Percentiles rank a stretch among this genome's conserved stretches.
Evolutionary conservation across 2,113 vertebrate genomes (phyloP).

Genomic region (Thalassoma bifasciatum): DNA sequence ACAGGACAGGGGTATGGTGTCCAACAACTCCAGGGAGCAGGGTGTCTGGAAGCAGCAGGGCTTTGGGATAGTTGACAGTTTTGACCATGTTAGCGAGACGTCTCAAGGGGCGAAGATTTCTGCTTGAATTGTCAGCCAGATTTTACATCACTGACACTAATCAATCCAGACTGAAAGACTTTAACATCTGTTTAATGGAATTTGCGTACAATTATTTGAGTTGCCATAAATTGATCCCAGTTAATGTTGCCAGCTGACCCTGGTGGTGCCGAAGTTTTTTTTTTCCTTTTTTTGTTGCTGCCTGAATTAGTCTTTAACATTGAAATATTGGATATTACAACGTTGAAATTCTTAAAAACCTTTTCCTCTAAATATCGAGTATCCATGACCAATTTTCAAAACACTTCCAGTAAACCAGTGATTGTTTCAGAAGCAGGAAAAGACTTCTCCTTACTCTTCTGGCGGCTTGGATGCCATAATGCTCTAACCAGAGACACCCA

Average conservation of each 20-base stretch:
- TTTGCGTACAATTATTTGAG: neutral
- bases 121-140: neutral
- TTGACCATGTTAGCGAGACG: neutral
- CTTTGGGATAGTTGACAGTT: conserved; percentile 10
- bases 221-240: neutral
- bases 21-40: neutral
- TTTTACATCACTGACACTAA: neutral
- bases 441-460: no score
- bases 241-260: neutral
- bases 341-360: no score
- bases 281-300: no score
- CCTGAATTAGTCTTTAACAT: neutral
- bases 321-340: no score
- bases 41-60: conserved; percentile 31
- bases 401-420: no score
- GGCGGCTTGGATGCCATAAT: no score
- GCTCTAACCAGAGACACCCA: no score
- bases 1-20: neutral
- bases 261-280: no score
- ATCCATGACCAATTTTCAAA: no score
- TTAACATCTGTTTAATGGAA: neutral
- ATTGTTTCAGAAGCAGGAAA: no score
- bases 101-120: neutral
- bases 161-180: neutral
- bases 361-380: no score